Conservation (phyloP, 2,888 invertebrate genomes). For the Drosophila prostipennis region DNA sequence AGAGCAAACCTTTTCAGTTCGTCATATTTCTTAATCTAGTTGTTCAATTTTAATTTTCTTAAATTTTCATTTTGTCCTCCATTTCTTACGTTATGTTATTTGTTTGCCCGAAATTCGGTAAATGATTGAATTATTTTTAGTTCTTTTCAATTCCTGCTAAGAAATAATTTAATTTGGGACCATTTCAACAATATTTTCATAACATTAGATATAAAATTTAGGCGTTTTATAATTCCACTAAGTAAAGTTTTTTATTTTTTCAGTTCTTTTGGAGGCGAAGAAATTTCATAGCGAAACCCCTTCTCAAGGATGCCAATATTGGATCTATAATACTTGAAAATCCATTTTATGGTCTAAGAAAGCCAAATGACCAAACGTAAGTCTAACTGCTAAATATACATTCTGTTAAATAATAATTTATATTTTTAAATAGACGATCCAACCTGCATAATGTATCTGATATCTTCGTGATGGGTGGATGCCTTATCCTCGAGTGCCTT, state of each 20-base stretch:
- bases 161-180: constrained; percentile 6
- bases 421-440: constrained; percentile 88
- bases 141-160: background rate
- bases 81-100: background rate
- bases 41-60: background rate
- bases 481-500: constrained; percentile 95
- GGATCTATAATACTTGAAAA: constrained; percentile 98
- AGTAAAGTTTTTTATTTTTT: constrained; percentile 49
- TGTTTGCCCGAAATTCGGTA: background rate
- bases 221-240: background rate
- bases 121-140: background rate
- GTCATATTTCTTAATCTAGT: background rate
- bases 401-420: background rate
- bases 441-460: constrained; percentile 97
- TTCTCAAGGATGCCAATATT: constrained; percentile 94
- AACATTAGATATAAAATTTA: no score
- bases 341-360: constrained; percentile 96
- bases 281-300: constrained; percentile 94
- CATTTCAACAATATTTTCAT: constrained; percentile 1
- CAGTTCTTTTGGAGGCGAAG: constrained; percentile 96
- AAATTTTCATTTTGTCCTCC: no score
- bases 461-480: constrained; percentile 99
- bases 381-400: background rate
- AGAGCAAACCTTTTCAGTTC: constrained; percentile 5
- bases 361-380: constrained; percentile 94